These are phyloP conservation scores for Steinernema hermaphroditum DNA, from an alignment of 2,888 invertebrate genomes.

Conservation along the genomic window DNA sequence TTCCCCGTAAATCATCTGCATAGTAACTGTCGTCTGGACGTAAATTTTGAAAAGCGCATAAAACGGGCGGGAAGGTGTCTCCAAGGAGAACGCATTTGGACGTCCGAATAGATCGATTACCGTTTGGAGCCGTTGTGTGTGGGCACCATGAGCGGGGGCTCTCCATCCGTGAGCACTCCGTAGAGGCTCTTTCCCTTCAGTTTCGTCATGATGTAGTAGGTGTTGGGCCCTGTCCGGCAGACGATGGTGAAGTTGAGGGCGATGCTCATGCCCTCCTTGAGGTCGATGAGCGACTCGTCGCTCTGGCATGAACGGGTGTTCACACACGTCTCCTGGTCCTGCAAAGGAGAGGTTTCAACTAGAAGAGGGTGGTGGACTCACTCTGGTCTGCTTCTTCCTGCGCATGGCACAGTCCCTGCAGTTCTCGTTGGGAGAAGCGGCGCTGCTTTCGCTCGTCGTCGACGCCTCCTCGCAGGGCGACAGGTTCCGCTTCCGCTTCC, in stretches of 20 bases:
- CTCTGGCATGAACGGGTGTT: slow-evolving; percentile 28
- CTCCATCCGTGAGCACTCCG: slow-evolving; percentile 22
- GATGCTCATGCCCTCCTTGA: slow-evolving; percentile 37
- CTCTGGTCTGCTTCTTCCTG: slow-evolving; percentile 18
- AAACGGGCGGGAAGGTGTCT: not conserved
- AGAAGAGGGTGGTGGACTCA: not conserved
- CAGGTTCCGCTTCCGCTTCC: not conserved
- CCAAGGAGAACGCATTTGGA: no score
- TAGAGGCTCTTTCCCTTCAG: slow-evolving; percentile 24
- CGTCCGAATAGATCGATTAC: not conserved
- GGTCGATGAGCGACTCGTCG: slow-evolving; percentile 35
- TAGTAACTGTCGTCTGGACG: slow-evolving; percentile 1
- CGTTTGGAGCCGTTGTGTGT: slow-evolving; percentile 23
- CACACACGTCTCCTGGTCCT: slow-evolving; percentile 40
- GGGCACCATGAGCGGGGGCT: slow-evolving; percentile 15
- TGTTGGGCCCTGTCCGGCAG: slow-evolving; percentile 36
- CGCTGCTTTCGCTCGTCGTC: not conserved
- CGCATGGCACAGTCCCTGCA: not conserved
- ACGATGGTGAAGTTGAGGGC: slow-evolving; percentile 40
- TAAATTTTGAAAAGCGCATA: slow-evolving; percentile 8
- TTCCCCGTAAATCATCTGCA: not conserved
- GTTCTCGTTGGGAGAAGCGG: not conserved
- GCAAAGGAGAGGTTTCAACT: not conserved
- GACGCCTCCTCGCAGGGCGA: not conserved
- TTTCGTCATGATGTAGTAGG: slow-evolving; percentile 28